Evolutionary conservation across 2,888 invertebrate genomes (phyloP).

Genomic region (Synanthedon vespiformis): DNA sequence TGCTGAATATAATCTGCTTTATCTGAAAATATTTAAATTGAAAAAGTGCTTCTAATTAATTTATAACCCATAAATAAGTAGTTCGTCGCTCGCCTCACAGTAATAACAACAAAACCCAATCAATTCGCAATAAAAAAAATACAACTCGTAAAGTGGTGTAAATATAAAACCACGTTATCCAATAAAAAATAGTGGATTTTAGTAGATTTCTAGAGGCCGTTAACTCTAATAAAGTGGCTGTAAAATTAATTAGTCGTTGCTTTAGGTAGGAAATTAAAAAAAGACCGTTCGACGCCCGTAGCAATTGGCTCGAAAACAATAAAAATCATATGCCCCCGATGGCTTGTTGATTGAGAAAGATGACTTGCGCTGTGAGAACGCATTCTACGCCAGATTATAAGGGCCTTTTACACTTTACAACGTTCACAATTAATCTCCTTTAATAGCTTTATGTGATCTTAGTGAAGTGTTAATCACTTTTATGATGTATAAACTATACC

Average conservation of each 20-base stretch:
- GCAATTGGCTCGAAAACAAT: conserved; percentile 60
- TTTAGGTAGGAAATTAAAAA: conserved; percentile 28
- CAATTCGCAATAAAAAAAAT: conserved; percentile 45
- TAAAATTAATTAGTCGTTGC: conserved; percentile 56
- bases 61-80: not conserved
- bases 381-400: conserved; percentile 36
- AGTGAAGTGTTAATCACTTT: not conserved
- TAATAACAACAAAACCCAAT: conserved; percentile 38
- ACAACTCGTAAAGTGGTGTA: conserved; percentile 13
- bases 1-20: too few species aligned
- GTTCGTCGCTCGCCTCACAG: not conserved
- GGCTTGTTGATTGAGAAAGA: conserved; percentile 65
- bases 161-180: conserved; percentile 23
- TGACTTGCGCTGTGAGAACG: conserved; percentile 55
- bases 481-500: too few species aligned
- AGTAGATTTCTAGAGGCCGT: conserved; percentile 38
- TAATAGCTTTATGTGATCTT: not conserved
- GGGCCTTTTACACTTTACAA: conserved; percentile 34
- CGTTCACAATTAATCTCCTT: not conserved
- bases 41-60: not conserved
- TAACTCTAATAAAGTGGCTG: conserved; percentile 56
- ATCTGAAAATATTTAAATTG: too few species aligned
- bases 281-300: conserved; percentile 29
- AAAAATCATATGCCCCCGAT: conserved; percentile 54
- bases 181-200: conserved; percentile 25